Conservation (phyloP, 1,140 invertebrate genomes). For the Trichogramma pretiosum region DNA sequence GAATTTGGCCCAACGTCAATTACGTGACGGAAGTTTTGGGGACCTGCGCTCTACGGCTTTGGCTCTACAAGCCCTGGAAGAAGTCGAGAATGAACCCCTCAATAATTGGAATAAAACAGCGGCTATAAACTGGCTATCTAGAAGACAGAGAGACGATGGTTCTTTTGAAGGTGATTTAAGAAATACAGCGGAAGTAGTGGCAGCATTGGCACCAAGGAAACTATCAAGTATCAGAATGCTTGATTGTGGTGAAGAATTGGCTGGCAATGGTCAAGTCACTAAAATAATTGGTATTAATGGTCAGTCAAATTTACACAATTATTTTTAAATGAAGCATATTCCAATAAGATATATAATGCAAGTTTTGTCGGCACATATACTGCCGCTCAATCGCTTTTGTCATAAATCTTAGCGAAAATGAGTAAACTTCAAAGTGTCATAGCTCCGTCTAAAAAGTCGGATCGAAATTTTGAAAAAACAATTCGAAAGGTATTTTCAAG, state of each 20-base stretch:
- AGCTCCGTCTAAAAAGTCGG: too few relatives aligned
- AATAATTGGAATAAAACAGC: conserved; percentile 67
- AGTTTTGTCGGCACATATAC: too few relatives aligned
- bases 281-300: too few relatives aligned
- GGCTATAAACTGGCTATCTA: conserved; percentile 62
- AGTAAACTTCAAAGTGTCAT: too few relatives aligned
- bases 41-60: conserved; percentile 71
- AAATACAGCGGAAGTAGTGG: conserved; percentile 64
- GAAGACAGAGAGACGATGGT: conserved; percentile 63
- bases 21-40: conserved; percentile 71
- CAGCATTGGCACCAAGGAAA: conserved; percentile 60
- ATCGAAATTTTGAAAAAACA: too few relatives aligned
- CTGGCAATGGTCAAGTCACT: too few relatives aligned
- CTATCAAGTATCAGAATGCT: conserved; percentile 58
- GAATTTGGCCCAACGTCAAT: conserved; percentile 65
- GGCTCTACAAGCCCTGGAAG: conserved; percentile 70
- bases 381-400: too few relatives aligned
- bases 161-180: conserved; percentile 65
- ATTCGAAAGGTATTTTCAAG: too few relatives aligned
- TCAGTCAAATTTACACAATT: too few relatives aligned
- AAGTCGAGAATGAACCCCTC: conserved; percentile 53
- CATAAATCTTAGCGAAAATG: too few relatives aligned
- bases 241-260: conserved; percentile 54
- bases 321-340: too few relatives aligned
- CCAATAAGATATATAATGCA: too few relatives aligned